Evolutionary conservation across 1,140 invertebrate species (phyloP).

Genomic region (Zaprionus gabonicus): DNA sequence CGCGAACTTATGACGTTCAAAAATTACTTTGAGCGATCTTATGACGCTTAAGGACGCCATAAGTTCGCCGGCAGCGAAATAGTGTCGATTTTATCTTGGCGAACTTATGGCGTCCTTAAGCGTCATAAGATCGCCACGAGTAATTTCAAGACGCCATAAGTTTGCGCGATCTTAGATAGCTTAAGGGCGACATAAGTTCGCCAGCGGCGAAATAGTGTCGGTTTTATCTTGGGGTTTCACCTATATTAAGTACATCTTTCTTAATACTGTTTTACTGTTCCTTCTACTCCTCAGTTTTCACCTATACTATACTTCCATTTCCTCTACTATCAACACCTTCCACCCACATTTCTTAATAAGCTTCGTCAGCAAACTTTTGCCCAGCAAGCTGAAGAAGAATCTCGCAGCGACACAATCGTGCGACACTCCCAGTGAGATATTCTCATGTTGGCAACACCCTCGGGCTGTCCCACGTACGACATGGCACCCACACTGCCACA

Average conservation of each 20-base stretch:
- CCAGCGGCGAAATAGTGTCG: too few relatives aligned
- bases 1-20: too few relatives aligned
- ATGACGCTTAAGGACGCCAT: too few relatives aligned
- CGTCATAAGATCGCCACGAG: too few relatives aligned
- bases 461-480: conserved; percentile 9
- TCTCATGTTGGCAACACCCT: conserved; percentile 28
- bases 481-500: conserved; percentile 25
- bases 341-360: background rate
- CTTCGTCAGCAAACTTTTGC: background rate
- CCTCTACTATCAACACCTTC: background rate
- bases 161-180: too few relatives aligned
- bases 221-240: background rate
- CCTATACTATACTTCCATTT: background rate
- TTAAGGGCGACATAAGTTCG: too few relatives aligned
- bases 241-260: background rate
- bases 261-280: background rate
- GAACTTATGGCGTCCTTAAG: too few relatives aligned
- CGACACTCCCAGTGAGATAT: conserved; percentile 28
- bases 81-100: too few relatives aligned
- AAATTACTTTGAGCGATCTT: too few relatives aligned
- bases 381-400: background rate
- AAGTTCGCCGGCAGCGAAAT: too few relatives aligned
- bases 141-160: too few relatives aligned
- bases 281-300: background rate
- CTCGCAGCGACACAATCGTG: background rate